Evolutionary conservation across 2,888 invertebrate genomes (phyloP), one percentile per base, ranked within the genome.

Genomic region (Sinotaia quadrata): DNA sequence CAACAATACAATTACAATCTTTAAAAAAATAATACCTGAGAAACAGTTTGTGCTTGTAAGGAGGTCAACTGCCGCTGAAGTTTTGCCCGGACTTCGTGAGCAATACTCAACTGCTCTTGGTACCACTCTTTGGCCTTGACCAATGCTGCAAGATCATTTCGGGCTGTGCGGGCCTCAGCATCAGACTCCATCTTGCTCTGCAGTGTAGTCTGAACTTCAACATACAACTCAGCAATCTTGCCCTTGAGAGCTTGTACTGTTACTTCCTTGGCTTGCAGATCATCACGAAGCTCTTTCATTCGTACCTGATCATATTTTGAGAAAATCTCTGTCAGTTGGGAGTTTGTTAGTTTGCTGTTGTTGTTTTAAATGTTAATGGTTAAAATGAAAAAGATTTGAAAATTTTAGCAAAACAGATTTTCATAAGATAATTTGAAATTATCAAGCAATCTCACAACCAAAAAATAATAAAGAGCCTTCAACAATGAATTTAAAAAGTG

Each of bases 181-280:
- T 89, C 88, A 4, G 87, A 77, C 69, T 87, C 86, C 68, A 87
- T 82, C 76, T 87, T 87, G 5, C 78, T 79, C 71, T 89, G 88
- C 47, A 87, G 78, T n/a, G 83, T 81, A 44, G 82, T 84, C 77
- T 89, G 88, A 21, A 87, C 84, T 69, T 89, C 88, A 4, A 88
- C 88, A 78, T 89, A 89, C 57, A 89, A 80, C 78, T 89, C 88
- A n/a, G 89, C 87, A 15, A 89, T 85, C 78, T 89, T 89, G 69
- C 84, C 83, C 76, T 89, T 89, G 69, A 89, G 76, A 2, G 87
- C 88, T 62, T 85, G 84, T 15, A 88, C 78, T 2, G 88, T 87
- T 54, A 85, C 84, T 33, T 89, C 89, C 72, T 85, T 86, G 15
- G 86, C 79, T 56, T 86, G 85, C 36, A 87, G 68, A 27, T 89